phyloP scores from a whole-genome alignment of 1,140 invertebrate species.

The Macrobrachium rosenbergii region DNA sequence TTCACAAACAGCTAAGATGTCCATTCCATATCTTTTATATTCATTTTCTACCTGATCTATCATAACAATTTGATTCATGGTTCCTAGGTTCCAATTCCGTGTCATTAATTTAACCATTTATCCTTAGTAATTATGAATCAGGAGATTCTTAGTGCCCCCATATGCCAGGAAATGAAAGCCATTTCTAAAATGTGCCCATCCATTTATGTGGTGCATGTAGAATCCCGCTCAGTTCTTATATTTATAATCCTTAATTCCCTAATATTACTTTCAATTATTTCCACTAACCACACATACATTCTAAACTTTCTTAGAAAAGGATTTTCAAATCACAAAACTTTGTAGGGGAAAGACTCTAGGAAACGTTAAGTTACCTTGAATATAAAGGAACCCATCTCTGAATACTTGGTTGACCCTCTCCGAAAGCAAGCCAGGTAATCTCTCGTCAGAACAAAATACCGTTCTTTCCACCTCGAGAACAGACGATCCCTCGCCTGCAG shows the following conservation, averaged over 20 bases:
- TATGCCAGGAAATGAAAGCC: too few species aligned
- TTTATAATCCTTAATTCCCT: neutral
- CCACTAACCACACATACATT: neutral
- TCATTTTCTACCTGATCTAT: too few species aligned
- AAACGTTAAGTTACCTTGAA: slow-evolving; percentile 74
- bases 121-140: too few species aligned
- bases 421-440: slow-evolving; percentile 81
- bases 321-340: neutral
- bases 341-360: neutral
- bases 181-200: too few species aligned
- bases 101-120: too few species aligned
- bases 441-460: slow-evolving; percentile 79
- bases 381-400: slow-evolving; percentile 81
- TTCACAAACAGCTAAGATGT: too few species aligned
- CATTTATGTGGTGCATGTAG: too few species aligned
- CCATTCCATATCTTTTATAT: too few species aligned
- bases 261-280: neutral
- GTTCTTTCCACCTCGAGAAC: slow-evolving; percentile 78
- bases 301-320: neutral
- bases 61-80: too few species aligned
- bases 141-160: too few species aligned
- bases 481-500: slow-evolving; percentile 79
- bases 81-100: too few species aligned
- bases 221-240: too few species aligned
- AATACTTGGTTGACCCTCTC: slow-evolving; percentile 74